Percentiles rank a stretch among this genome's conserved stretches.
These are phyloP conservation scores for Hemicrepidius hirtus DNA, from an alignment of 2,888 invertebrate species.

Conservation along the genomic window DNA sequence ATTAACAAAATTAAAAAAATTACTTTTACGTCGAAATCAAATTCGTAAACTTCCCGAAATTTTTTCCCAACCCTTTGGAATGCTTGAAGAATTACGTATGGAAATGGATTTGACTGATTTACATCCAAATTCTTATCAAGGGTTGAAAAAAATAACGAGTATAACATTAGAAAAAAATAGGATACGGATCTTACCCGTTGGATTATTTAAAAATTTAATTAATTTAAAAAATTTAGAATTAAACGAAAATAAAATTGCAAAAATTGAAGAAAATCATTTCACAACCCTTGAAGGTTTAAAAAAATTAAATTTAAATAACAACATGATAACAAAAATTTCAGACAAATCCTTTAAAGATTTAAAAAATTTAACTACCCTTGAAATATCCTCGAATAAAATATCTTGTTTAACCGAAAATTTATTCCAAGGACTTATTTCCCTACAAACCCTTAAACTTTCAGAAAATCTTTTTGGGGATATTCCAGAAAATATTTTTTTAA, in stretches of 20 bases:
- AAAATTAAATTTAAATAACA: background rate
- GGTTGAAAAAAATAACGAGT: background rate
- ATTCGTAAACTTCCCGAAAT: background rate
- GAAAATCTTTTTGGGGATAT: background rate
- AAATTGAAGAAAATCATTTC: background rate
- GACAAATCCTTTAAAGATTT: background rate
- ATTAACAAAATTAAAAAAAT: background rate
- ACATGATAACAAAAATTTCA: background rate
- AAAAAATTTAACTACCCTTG: background rate
- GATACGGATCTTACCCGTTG: background rate
- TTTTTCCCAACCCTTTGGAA: background rate
- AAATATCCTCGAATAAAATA: background rate
- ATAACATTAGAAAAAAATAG: background rate
- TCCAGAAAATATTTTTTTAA: background rate
- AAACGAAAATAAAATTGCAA: background rate
- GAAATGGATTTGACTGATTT: background rate
- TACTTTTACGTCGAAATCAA: background rate
- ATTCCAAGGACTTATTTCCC: background rate
- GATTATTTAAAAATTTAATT: background rate
- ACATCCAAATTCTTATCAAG: background rate
- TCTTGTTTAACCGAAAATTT: background rate
- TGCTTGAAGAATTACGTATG: background rate
- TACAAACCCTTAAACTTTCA: background rate
- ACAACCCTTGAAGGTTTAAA: background rate
- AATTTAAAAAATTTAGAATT: background rate